Base-by-base conservation (phyloP, 2,113 vertebrate genomes). In the Merops nubicus region DNA sequence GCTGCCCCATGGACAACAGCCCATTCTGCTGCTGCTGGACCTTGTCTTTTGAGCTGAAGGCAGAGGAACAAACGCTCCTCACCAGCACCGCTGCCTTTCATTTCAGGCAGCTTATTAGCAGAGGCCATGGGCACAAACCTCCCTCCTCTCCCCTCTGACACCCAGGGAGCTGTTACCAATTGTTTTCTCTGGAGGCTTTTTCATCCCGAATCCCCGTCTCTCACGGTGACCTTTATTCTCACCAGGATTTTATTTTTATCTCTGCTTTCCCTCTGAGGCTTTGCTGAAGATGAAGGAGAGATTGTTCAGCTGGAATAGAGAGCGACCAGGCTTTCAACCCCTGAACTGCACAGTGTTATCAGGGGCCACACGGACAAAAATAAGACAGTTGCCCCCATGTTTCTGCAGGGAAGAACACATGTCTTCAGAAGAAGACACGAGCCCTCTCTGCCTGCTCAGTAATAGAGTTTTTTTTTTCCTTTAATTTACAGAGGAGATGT, bases 171-270 rank as follows among this genome's bases (percentile, higher is more conserved):
- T 57, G 36, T 42, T 91, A 15, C 77, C 64, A 3, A 14, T 45
- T 74, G 65, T 89, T 82, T 91, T 36, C 70, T 92, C 85, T 38
- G 0, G 6, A 65, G 85, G 59, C 21, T 74, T 93, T 93, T 94
- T 83, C 78, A 85, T 70, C 65, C 51, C 0, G 0, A n/a, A 56
- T 54, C 56, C 51, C 68, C 15, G 12, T 42, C 67, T 82, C 65
- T 64, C 38, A 0, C 0, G 1, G 26, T 15, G 70, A 89, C 85
- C 91, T 89, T 85, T 81, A 43, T 83, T 88, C 73, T 82, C 88
- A 45, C 16, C 38, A 31, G 51, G 73, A 60, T 91, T 79, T 81
- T 85, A 74, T 91, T 92, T 89, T 95, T 40, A 56, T 89, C 89
- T 78, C 80, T 11, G 36, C 51, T 80, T 81, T 70, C 63, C 57